phyloP scores from a whole-genome alignment of 2,113 vertebrate species.

The Porphyrio hochstetteri region DNA sequence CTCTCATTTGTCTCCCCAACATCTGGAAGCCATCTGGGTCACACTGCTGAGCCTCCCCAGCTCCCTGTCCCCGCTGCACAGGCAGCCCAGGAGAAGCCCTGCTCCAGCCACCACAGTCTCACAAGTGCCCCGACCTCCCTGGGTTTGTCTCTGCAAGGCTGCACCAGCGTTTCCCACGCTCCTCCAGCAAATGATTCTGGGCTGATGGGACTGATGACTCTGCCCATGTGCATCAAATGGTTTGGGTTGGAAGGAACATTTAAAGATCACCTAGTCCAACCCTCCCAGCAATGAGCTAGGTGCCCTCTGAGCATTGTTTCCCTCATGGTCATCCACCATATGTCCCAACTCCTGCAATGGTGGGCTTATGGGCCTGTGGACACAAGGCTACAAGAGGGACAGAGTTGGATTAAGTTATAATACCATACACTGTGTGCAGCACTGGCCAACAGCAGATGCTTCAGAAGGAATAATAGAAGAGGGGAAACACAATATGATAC shows the following conservation, averaged over 20 bases:
- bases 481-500: neutral
- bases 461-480: neutral
- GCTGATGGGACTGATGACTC: neutral
- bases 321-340: neutral
- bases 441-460: neutral
- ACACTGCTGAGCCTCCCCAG: neutral
- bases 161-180: neutral
- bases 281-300: neutral
- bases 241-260: neutral
- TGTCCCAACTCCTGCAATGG: neutral
- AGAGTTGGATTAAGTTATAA: neutral
- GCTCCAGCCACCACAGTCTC: neutral
- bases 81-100: neutral
- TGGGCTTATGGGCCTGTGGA: neutral
- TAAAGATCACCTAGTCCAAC: neutral
- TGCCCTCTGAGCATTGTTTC: neutral
- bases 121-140: neutral
- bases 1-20: neutral
- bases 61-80: neutral
- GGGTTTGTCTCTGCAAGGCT: neutral
- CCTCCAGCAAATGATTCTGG: neutral
- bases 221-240: neutral
- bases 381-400: neutral
- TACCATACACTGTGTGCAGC: neutral
- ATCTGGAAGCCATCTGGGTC: slow-evolving; percentile 42